Base-by-base conservation (phyloP, 2,888 invertebrate genomes). In the Cosmia trapezina region DNA sequence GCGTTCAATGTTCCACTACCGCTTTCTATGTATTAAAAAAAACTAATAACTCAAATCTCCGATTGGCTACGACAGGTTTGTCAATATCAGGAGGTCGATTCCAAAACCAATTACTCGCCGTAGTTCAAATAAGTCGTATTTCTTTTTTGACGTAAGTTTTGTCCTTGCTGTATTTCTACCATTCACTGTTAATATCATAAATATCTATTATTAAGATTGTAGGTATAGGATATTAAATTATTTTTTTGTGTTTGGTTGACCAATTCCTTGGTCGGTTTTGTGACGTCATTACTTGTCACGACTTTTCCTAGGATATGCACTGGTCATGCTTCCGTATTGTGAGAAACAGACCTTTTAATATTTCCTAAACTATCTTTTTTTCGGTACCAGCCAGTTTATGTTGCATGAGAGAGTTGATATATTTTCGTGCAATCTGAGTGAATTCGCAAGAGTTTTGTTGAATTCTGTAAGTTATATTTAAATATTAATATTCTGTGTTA, bases 51-150 rank as follows among this genome's bases (percentile, higher is more conserved):
- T 92, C 91, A 89, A 87, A 89, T 81, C 81, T 75, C 56, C 79
- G 83, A 79, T 81, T 89, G 89, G 79, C 76, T 69, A 76, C 88
- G 92, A 90, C 92, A 87, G 88, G 81, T 84, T 88, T 89, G 90
- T 91, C 91, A 90, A 90, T 90, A 90, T 68, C 72, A 72, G 79
- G 81, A 76, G 86, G 80, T 86, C 88, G 86, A 86, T 85, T 87
- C 89, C 86, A 83, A 89, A 91, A 91, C 90, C 92, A 93, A 92
- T 93, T 92, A 92, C 91, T 60, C 28, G 74, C 57, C 84, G 76
- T 72, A 77, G 78, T 87, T 88, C 89, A 89, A 90, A 89, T 88
- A 90, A 89, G 86, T 87, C 88, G 86, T 89, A 89, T 89, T 90
- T 90, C 86, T 86, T 80, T 80, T 76, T 76, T 79, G 81, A 80